Conservation (phyloP, 2,113 vertebrate genomes). For the Nestor notabilis region DNA sequence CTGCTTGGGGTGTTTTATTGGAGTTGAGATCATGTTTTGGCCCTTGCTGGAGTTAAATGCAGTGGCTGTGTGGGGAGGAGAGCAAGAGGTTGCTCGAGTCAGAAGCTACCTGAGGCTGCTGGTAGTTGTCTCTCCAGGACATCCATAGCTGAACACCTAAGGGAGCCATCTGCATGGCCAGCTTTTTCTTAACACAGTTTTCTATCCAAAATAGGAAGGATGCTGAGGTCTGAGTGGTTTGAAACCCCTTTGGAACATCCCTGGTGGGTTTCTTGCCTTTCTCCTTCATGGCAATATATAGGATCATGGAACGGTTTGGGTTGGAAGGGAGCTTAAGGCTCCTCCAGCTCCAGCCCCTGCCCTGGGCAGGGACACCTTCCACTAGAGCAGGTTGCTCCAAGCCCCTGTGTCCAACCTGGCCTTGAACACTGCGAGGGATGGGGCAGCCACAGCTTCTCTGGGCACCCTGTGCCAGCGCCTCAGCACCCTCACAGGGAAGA, state of each 20-base stretch:
- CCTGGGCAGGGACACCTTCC: neutral
- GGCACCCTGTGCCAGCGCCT: neutral
- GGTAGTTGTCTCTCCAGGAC: neutral
- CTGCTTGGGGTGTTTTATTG: neutral
- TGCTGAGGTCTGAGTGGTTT: neutral
- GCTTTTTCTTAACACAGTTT: neutral
- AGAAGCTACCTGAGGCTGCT: neutral
- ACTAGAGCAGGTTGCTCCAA: neutral
- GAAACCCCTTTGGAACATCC: neutral
- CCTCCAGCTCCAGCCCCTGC: neutral
- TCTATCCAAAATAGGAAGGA: neutral
- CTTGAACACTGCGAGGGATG: too few relatives aligned
- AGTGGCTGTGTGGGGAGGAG: neutral
- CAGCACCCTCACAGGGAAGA: neutral
- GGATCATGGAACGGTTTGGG: neutral
- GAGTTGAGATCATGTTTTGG: neutral
- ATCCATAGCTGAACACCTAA: accelerated
- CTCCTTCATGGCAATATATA: neutral
- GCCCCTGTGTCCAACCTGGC: too few relatives aligned
- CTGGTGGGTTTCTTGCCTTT: neutral
- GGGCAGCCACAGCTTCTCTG: too few relatives aligned
- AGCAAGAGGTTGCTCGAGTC: neutral
- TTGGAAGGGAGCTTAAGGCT: neutral
- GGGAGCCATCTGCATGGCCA: neutral
- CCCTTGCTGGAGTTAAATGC: neutral